Evolutionary conservation across 2,797 vertebrate genomes (phyloP).

Genomic region (Glossophaga mutica): DNA sequence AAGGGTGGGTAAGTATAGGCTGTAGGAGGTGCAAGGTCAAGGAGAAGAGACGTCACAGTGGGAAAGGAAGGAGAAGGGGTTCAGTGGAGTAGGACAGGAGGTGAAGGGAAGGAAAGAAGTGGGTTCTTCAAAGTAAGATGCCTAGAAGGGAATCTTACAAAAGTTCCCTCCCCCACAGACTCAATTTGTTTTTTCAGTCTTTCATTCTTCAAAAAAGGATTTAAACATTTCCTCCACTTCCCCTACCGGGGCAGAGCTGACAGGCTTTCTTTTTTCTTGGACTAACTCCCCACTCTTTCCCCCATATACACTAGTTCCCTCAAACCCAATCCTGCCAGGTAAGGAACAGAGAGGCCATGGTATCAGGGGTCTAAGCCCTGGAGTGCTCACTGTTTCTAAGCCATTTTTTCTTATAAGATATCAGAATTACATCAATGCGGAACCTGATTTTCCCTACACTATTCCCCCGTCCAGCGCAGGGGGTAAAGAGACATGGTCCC

Average conservation of each 20-base stretch:
- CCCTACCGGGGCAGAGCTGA: not conserved
- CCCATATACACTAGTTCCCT: accelerated
- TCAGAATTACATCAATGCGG: not conserved
- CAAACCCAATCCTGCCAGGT: not conserved
- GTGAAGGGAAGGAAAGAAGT: not conserved
- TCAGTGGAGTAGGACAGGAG: not conserved
- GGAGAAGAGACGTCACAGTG: not conserved
- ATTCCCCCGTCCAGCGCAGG: too few relatives aligned
- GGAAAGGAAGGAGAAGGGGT: not conserved
- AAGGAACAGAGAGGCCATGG: not conserved
- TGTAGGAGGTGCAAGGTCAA: not conserved
- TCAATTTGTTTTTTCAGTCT: not conserved
- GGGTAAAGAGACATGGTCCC: too few relatives aligned
- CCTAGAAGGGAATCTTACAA: not conserved
- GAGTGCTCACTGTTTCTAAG: not conserved
- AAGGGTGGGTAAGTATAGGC: not conserved
- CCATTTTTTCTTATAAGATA: not conserved
- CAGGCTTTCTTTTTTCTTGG: not conserved
- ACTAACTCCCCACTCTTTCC: not conserved
- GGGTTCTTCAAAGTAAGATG: not conserved
- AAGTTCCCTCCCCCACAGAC: not conserved
- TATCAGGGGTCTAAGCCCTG: not conserved
- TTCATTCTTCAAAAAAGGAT: not conserved
- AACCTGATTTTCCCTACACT: not conserved
- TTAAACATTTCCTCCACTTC: not conserved